A percentile compares a stretch with the other conserved stretches of the same genome.
phyloP scores from a whole-genome alignment of 53 echinoderm and acorn worm genomes.

The Zoroaster sp. region DNA sequence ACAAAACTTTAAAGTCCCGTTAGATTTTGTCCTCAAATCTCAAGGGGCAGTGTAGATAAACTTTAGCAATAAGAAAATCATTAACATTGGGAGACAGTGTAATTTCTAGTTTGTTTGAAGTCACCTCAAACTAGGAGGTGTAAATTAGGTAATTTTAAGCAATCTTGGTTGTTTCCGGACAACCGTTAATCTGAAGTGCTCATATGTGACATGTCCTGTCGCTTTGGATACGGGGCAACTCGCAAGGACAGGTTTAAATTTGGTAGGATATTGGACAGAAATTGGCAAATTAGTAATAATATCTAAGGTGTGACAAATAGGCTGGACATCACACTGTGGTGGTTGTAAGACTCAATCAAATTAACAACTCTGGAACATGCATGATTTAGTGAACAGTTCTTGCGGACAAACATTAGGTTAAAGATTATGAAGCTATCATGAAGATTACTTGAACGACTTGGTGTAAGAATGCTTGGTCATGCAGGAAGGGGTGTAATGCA shows the following conservation, averaged over 20 bases:
- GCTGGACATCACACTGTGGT: background rate
- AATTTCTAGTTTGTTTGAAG: too few species aligned
- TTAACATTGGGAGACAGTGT: too few species aligned
- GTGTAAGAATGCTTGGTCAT: slow-evolving; percentile 14
- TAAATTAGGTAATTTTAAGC: background rate
- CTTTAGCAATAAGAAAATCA: too few species aligned
- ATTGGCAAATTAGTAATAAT: background rate
- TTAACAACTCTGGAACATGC: background rate
- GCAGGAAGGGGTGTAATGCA: slow-evolving; percentile 32
- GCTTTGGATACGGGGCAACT: background rate
- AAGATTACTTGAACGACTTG: too few species aligned
- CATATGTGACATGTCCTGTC: background rate
- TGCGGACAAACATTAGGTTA: too few species aligned
- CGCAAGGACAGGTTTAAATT: background rate
- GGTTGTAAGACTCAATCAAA: background rate
- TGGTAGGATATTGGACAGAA: background rate
- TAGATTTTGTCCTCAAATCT: too few species aligned
- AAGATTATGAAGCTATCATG: too few species aligned
- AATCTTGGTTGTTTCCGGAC: background rate
- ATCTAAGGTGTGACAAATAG: background rate
- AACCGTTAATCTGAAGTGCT: background rate
- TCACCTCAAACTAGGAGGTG: background rate
- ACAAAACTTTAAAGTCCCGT: too few species aligned
- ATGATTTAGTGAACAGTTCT: too few species aligned
- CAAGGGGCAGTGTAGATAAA: too few species aligned